These are phyloP conservation scores for Sarcophaga bullata DNA, from an alignment of 1,140 invertebrate genomes.

Conservation along the genomic window DNA sequence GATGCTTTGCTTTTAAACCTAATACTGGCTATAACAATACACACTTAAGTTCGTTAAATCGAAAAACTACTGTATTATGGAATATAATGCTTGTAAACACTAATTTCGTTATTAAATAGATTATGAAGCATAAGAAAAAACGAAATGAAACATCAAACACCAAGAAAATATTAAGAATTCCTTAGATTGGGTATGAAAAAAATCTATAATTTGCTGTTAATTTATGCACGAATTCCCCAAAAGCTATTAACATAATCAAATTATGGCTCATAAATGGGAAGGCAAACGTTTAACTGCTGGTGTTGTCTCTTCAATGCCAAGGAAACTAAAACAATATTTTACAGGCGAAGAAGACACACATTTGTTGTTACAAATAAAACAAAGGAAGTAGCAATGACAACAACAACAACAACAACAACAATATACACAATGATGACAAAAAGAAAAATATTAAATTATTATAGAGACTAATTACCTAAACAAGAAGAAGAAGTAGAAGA, in stretches of 20 bases:
- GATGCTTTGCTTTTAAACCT: too few relatives aligned
- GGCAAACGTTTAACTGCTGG: neutral
- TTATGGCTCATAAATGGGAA: neutral
- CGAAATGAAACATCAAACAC: neutral
- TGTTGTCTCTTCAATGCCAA: neutral
- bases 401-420: neutral
- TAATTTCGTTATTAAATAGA: constrained; percentile 1
- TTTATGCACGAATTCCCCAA: constrained; percentile 15
- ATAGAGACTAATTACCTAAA: neutral
- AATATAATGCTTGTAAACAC: neutral
- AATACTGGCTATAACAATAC: too few relatives aligned
- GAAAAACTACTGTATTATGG: too few relatives aligned
- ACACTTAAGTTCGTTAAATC: too few relatives aligned
- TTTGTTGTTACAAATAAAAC: neutral
- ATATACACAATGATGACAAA: neutral
- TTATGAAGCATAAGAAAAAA: neutral
- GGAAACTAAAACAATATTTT: neutral
- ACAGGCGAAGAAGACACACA: neutral
- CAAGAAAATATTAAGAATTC: neutral
- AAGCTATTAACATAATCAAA: constrained; percentile 20
- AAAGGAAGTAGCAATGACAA: too few relatives aligned
- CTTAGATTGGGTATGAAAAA: neutral
- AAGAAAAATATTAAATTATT: neutral
- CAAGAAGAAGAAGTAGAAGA: neutral
- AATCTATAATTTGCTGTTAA: neutral